phyloP scores from a whole-genome alignment of 2,113 vertebrate genomes.

The Rana temporaria region DNA sequence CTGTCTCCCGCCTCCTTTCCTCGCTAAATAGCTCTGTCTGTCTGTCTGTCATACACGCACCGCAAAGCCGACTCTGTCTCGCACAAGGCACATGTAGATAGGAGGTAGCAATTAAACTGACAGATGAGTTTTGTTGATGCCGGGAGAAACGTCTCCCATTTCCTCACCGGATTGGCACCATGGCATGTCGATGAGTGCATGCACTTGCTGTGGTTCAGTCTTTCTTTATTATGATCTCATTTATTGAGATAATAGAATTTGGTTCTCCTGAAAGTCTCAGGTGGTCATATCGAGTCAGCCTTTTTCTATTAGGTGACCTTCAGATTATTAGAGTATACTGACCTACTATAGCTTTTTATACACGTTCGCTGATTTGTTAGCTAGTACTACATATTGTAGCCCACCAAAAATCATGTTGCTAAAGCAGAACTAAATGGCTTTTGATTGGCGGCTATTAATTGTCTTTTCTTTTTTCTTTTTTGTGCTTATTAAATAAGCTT shows the following conservation, averaged over 20 bases:
- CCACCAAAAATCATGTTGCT: too few species aligned
- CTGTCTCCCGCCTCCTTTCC: constrained; percentile 10
- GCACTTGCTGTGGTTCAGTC: background rate
- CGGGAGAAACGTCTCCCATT: background rate
- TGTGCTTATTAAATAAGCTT: too few species aligned
- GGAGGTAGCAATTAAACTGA: constrained; percentile 32
- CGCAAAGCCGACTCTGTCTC: background rate
- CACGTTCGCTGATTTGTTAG: too few species aligned
- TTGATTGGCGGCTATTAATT: too few species aligned
- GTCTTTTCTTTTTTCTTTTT: too few species aligned
- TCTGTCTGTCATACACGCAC: background rate
- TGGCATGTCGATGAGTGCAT: background rate
- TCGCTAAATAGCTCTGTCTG: constrained; percentile 14
- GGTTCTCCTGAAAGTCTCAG: background rate
- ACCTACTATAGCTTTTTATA: too few species aligned
- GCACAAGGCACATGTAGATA: background rate
- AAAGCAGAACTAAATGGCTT: too few species aligned
- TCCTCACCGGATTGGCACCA: constrained; percentile 4
- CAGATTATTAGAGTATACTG: too few species aligned
- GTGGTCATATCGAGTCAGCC: too few species aligned
- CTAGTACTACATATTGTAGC: too few species aligned
- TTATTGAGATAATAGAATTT: constrained; percentile 9
- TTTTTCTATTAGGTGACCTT: too few species aligned
- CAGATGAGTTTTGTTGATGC: constrained; percentile 34
- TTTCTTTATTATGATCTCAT: background rate